phyloP scores from a whole-genome alignment of 2,113 vertebrate genomes.

The Pygoscelis antarcticus region DNA sequence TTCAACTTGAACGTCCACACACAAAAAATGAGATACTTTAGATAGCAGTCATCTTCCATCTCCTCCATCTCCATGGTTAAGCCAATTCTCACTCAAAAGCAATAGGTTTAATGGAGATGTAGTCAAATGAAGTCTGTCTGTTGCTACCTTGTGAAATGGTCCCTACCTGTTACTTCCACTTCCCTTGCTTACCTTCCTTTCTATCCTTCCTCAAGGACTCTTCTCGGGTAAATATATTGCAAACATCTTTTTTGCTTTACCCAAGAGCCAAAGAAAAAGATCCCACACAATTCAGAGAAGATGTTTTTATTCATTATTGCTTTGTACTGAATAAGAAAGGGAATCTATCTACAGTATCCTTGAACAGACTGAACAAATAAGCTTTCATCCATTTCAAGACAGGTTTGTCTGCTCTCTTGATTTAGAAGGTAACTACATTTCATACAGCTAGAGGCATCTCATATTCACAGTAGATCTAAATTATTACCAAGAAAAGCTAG shows the following conservation, averaged over 20 bases:
- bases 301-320: neutral
- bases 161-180: neutral
- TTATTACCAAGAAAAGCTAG: neutral
- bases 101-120: neutral
- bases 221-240: neutral
- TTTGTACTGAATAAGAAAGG: neutral
- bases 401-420: neutral
- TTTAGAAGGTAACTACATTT: neutral
- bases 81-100: neutral
- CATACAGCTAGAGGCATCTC: neutral
- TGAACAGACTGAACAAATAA: slow-evolving; percentile 1
- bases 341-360: neutral
- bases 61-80: neutral
- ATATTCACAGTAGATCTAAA: neutral
- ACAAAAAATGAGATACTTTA: neutral
- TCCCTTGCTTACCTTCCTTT: neutral
- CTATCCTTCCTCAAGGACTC: neutral
- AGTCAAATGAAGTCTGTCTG: neutral
- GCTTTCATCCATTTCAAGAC: neutral
- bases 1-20: neutral
- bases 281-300: neutral
- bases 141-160: neutral
- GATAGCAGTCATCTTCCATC: neutral
- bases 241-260: neutral
- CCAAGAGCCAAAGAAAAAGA: neutral